Conservation (phyloP, 1,140 invertebrate species). For the Procambarus clarkii region DNA sequence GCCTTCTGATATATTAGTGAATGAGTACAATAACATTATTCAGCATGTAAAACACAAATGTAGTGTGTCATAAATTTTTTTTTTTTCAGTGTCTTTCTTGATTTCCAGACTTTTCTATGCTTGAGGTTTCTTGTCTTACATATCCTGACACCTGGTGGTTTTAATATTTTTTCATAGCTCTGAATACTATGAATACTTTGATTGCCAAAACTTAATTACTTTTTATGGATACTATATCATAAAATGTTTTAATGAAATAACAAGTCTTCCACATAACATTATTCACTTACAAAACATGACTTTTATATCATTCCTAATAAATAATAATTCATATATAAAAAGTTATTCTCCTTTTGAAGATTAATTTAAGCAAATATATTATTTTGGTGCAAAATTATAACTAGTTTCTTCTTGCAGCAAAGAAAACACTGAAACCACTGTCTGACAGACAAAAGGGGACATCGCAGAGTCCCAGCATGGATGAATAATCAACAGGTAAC, state of each 20-base stretch:
- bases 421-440: conserved; percentile 71
- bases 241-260: neutral
- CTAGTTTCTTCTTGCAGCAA: conserved; percentile 37
- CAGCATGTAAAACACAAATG: neutral
- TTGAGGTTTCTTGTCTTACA: neutral
- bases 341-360: neutral
- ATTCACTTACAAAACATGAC: neutral
- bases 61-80: conserved; percentile 12
- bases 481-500: neutral
- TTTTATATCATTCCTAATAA: neutral
- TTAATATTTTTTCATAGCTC: neutral
- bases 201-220: neutral
- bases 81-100: neutral
- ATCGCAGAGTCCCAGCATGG: neutral
- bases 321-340: neutral
- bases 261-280: neutral
- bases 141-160: neutral
- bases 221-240: neutral
- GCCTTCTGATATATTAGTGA: conserved; percentile 21
- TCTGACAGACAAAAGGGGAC: conserved; percentile 47
- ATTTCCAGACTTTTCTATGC: neutral
- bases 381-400: neutral
- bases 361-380: too few species aligned
- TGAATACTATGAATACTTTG: neutral
- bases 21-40: neutral